Evolutionary conservation across 2,113 vertebrate genomes (phyloP), one percentile per base, ranked within the genome.

Genomic region (Galbula dea): DNA sequence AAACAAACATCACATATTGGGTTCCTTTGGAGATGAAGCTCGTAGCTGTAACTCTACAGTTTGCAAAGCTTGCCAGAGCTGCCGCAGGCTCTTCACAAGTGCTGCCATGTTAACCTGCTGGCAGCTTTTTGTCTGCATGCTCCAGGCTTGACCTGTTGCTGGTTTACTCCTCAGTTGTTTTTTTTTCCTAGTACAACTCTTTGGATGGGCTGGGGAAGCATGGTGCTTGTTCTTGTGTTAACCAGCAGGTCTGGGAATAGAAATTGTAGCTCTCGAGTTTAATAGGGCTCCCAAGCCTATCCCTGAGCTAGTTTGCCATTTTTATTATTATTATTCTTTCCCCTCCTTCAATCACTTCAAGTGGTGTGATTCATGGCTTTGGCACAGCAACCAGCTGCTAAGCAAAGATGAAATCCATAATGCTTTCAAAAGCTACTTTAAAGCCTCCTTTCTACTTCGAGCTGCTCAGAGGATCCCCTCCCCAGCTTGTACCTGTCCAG

Each of bases 1-100:
- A 96, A 93, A 96, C 81, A 96, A 94, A 89, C 58, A 95, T 92
- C 95, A 96, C 90, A 86, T 90, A 90, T 95, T 95, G 88, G 88
- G 72, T 88, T 96, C 93, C 78, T 95, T 95, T 85, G 67, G 75
- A 2, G 15, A 90, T 17, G 85, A 89, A 95, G 81, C 84, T 69
- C 7, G 71, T 72, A 82, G 92, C 88, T 89, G 87, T 46, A 89
- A 95, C 77, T 94, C 89, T 19, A 76, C 71, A 74, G 92, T 89
- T 92, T 77, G 72, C 72, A 71, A 89, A 93, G 89, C 67, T 78
- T 83, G 88, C 92, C 86, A 96, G 89, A 75, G 74, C 46, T 81
- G 75, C 78, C 67, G 86, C 77, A 87, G 89, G 46, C 73, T 90
- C 88, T 80, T 91, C 83, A 27, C 49, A 62, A 90, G 68, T 0